Evolutionary conservation across 2,888 invertebrate genomes (phyloP).

Genomic region (Orchesellides sinensis): DNA sequence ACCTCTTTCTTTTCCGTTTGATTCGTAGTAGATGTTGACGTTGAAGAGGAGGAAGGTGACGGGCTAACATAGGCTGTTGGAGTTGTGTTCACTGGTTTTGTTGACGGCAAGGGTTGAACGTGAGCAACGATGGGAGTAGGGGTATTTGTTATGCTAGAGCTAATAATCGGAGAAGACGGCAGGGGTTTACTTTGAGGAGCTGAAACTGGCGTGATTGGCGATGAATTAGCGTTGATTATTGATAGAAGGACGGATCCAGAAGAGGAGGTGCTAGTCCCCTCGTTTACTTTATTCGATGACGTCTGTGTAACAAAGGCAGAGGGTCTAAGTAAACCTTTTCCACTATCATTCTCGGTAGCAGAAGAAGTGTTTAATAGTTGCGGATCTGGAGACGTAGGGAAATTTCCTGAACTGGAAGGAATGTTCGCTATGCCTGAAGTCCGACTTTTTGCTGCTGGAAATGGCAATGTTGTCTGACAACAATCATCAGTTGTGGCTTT

Average conservation of each 20-base stretch:
- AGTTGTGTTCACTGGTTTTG: neutral
- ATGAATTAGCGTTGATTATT: neutral
- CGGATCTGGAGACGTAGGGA: neutral
- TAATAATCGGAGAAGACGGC: neutral
- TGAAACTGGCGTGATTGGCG: neutral
- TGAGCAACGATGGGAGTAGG: constrained; percentile 13
- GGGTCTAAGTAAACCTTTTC: constrained; percentile 28
- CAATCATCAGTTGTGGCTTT: constrained; percentile 39
- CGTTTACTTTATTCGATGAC: neutral
- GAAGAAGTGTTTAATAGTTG: neutral
- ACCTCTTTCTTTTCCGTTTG: constrained; percentile 22
- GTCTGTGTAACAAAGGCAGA: constrained; percentile 35
- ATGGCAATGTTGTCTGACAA: constrained; percentile 66
- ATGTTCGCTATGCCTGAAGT: no score
- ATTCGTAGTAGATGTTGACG: neutral
- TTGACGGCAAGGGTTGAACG: constrained; percentile 8
- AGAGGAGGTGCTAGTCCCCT: neutral
- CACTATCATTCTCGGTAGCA: no score
- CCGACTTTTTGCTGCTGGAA: constrained; percentile 45
- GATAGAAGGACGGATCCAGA: neutral
- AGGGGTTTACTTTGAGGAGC: neutral
- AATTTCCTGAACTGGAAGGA: neutral
- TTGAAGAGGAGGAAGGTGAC: constrained; percentile 6
- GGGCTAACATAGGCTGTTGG: constrained; percentile 39
- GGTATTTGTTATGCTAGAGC: neutral